Evolutionary conservation across 2,888 invertebrate genomes (phyloP), one percentile per base, ranked within the genome.

Genomic region (Carpatolechia fugitivella): DNA sequence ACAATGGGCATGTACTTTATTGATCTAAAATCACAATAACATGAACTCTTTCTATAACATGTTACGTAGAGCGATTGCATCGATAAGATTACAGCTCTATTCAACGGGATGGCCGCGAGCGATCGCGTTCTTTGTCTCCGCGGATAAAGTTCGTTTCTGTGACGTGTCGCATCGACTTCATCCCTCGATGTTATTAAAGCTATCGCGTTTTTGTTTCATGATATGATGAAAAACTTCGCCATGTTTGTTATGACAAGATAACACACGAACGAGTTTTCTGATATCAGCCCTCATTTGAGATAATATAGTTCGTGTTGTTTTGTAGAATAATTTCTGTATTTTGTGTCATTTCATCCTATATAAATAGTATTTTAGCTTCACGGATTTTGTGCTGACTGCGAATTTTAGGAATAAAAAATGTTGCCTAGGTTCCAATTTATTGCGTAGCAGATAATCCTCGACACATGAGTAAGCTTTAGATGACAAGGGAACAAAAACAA

Each of bases 111-210:
- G 59, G 61, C 68, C 60, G 49, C 56, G 50, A 61, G 61, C 60
- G 58, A 63, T 61, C 51, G 52, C 58, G 44, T 61, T 63, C 64
- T 62, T 67, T 69, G 63, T 68, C 64, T 62, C 14, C 13, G 6
- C 30, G 36, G 20, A 31, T 35, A 56, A 54, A 54, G 41, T 55
- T 50, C 55, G 35, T 41, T 52, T 16, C 18, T 18, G 14, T 16
- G 31, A 41, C 52, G 20, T 52, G 30, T 16, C 52, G 31, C 41
- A 8, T 52, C 41, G 41, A 31, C 51, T 29, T 44, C 6, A 29
- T 29, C 44, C 44, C 29, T 13, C n/a, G 3, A n/a, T n/a, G 18
- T 8, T 41, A 41, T 20, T 13, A n/a, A 41, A 8, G 29, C 24
- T 44, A 20, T n/a, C 29, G 24, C 29, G 24, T 29, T 44, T 13